A percentile compares a stretch with the other conserved stretches of the same genome.
Evolutionary conservation across 2,113 vertebrate genomes (phyloP).

Genomic region (Sialia sialis): DNA sequence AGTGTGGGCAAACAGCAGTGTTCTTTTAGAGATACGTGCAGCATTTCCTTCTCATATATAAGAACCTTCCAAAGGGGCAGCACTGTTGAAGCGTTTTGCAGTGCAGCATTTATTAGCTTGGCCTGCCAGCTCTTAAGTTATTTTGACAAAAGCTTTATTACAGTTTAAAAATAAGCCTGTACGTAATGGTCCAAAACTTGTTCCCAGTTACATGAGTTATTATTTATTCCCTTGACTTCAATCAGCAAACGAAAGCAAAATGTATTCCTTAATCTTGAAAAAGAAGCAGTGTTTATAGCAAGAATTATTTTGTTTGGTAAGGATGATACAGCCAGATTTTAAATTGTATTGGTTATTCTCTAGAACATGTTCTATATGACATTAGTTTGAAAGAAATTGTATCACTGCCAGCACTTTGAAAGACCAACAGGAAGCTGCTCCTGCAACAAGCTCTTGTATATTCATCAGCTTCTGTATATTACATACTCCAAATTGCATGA

Average conservation of each 20-base stretch:
- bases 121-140: background rate
- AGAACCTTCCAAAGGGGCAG: background rate
- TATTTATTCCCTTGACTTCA: background rate
- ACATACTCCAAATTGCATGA: slow-evolving; percentile 45
- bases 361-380: background rate
- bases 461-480: slow-evolving; percentile 46
- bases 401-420: background rate
- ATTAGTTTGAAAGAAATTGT: slow-evolving; percentile 6
- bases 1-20: accelerated
- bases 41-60: background rate
- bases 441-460: slow-evolving; percentile 11
- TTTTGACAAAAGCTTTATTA: background rate
- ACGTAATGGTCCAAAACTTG: background rate
- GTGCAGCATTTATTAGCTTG: background rate
- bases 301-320: slow-evolving; percentile 12
- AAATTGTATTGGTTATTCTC: background rate
- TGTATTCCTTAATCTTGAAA: background rate
- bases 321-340: background rate
- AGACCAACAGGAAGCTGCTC: slow-evolving; percentile 41
- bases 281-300: background rate
- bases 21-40: background rate
- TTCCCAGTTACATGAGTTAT: background rate
- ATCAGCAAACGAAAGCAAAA: background rate
- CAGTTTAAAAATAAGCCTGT: background rate
- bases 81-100: background rate